These are phyloP conservation scores for Athene cunicularia DNA, from an alignment of 2,113 vertebrate species.

Conservation along the genomic window DNA sequence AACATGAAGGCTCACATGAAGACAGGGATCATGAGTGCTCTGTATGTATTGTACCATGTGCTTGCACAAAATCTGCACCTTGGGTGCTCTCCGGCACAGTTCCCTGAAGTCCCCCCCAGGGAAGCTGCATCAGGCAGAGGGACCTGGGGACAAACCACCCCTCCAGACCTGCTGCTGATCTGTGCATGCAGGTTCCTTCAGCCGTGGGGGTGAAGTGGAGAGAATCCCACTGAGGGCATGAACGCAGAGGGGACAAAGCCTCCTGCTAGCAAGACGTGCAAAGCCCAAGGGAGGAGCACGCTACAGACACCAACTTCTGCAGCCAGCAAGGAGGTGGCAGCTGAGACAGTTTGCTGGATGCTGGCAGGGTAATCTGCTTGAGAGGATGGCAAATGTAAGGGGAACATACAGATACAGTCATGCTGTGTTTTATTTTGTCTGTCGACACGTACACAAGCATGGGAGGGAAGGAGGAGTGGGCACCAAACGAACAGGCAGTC, in stretches of 20 bases:
- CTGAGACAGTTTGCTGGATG: background rate
- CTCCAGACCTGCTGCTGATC: background rate
- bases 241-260: background rate
- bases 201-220: background rate
- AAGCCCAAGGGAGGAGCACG: background rate
- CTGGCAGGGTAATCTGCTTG: background rate
- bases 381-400: background rate
- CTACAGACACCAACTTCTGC: background rate
- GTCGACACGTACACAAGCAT: fast-evolving
- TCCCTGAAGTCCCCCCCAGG: background rate
- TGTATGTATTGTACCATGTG: fast-evolving
- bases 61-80: background rate
- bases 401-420: background rate
- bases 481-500: background rate
- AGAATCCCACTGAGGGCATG: fast-evolving
- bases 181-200: background rate
- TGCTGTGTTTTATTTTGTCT: background rate
- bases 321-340: background rate
- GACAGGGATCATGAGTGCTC: background rate
- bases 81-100: background rate
- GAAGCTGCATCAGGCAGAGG: background rate
- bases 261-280: fast-evolving
- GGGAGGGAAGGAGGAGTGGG: background rate
- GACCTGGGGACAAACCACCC: background rate
- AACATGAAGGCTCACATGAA: background rate